Base-by-base conservation (phyloP, 2,797 vertebrate genomes). In the Pipistrellus nathusii region DNA sequence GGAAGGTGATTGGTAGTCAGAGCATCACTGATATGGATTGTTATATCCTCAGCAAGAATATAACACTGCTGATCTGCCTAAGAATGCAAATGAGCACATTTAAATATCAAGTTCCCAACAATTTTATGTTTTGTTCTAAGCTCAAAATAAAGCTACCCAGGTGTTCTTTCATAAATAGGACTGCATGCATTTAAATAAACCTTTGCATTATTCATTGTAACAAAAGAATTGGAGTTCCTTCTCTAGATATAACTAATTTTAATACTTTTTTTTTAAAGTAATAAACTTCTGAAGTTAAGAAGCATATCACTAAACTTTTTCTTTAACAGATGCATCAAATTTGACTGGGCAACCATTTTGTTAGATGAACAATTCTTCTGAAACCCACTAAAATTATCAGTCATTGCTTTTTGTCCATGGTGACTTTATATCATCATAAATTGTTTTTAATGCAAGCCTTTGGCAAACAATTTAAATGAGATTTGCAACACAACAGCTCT, bases 161-260 rank as follows among this genome's bases (percentile, higher is more conserved):
- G 96, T 97, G 96, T 95, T 96, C 95, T 80, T 94, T 96, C 95
- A 95, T 97, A 97, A 96, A 97, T 94, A 97, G 93, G 92, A 71
- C 72, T 85, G 68, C 44, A 35, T 78, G 93, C 76, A 96, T 96
- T 96, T 95, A 96, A 93, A 95, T 90, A 97, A 96, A 96, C 53
- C 85, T 96, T 96, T 86, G 92, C 90, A 96, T 97, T 96, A 97
- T 96, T 95, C 95, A 93, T 96, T 72, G 8, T 59, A 95, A 97
- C 92, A 97, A 94, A 97, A 72, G 88, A 78, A 81, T 44, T 0
- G 2, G 62, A 88, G 81, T 88, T 97, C 32, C 85, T 91, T 44
- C 59, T 68, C 53, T 93, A 81, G 88, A 72, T 77, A 87, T 32
- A 91, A 95, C 93, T 94, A 94, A 88, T 90, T 85, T 93, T 64